Conservation (phyloP, 1,140 invertebrate species). For the Nomia melanderi region DNA sequence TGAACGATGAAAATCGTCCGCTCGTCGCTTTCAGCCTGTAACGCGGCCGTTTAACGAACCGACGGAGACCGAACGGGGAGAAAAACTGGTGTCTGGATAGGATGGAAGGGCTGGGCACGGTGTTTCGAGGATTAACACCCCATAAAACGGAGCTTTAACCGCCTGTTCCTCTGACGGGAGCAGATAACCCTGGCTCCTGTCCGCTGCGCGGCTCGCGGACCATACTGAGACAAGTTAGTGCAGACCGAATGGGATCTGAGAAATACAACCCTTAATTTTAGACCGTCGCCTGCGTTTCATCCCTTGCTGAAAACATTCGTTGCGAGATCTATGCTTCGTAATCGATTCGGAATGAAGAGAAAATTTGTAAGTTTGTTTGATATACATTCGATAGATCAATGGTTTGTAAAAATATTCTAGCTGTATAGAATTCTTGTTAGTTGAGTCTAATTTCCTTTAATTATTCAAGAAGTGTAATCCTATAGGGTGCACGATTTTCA, state of each 20-base stretch:
- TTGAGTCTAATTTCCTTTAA: too few relatives aligned
- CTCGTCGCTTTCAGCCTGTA: not conserved
- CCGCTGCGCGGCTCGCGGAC: not conserved
- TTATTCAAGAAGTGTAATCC: too few relatives aligned
- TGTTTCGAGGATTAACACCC: not conserved
- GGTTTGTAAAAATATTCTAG: too few relatives aligned
- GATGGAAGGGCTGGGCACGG: not conserved
- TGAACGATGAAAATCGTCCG: constrained; percentile 18
- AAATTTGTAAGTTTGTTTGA: too few relatives aligned
- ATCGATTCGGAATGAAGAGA: too few relatives aligned
- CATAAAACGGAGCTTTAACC: not conserved
- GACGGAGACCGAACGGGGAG: not conserved
- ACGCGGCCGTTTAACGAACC: not conserved
- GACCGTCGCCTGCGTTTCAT: too few relatives aligned
- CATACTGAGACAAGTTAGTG: not conserved
- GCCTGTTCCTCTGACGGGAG: not conserved
- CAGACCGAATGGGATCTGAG: not conserved
- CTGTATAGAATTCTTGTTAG: too few relatives aligned
- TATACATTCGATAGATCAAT: too few relatives aligned
- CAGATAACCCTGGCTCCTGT: not conserved
- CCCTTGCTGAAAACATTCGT: too few relatives aligned
- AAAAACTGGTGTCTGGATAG: not conserved
- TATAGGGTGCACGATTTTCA: too few relatives aligned
- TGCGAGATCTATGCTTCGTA: too few relatives aligned
- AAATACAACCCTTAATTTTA: not conserved